Conservation (phyloP, 2,888 invertebrate species). For the Polyommatus icarus region DNA sequence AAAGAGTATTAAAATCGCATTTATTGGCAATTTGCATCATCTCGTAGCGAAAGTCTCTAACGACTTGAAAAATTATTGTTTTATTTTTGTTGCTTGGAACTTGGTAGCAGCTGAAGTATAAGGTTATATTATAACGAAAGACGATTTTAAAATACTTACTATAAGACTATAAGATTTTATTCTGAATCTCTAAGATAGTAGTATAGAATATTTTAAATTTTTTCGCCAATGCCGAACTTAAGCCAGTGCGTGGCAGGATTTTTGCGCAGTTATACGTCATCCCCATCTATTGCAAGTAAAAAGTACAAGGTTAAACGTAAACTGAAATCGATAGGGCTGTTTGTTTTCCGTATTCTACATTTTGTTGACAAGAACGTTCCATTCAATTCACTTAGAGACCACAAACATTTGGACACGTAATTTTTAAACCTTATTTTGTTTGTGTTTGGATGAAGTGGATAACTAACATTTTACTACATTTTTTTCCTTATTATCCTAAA, state of each 20-base stretch:
- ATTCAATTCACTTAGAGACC: not conserved
- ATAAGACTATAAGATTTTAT: too few relatives aligned
- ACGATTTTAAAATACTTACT: too few relatives aligned
- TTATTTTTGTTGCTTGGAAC: not conserved
- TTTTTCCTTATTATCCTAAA: too few relatives aligned
- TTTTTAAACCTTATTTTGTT: not conserved
- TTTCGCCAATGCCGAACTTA: too few relatives aligned
- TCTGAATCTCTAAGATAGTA: too few relatives aligned
- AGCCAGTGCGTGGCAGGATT: not conserved
- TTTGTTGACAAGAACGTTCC: not conserved
- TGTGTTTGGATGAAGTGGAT: too few relatives aligned
- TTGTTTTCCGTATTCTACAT: not conserved
- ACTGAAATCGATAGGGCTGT: conserved; percentile 14
- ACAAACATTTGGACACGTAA: not conserved
- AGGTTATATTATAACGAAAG: not conserved
- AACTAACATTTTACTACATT: not conserved
- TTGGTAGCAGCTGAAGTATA: not conserved
- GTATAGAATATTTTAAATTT: too few relatives aligned
- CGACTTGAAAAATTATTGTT: not conserved
- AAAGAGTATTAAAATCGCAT: conserved; percentile 18
- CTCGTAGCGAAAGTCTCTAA: not conserved
- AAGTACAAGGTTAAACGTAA: conserved; percentile 24
- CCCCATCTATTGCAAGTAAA: conserved; percentile 13
- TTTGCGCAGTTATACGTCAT: conserved; percentile 21
- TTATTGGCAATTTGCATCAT: not conserved